phyloP scores from a whole-genome alignment of 2,888 invertebrate species.

The Caenorhabditis sp. region DNA sequence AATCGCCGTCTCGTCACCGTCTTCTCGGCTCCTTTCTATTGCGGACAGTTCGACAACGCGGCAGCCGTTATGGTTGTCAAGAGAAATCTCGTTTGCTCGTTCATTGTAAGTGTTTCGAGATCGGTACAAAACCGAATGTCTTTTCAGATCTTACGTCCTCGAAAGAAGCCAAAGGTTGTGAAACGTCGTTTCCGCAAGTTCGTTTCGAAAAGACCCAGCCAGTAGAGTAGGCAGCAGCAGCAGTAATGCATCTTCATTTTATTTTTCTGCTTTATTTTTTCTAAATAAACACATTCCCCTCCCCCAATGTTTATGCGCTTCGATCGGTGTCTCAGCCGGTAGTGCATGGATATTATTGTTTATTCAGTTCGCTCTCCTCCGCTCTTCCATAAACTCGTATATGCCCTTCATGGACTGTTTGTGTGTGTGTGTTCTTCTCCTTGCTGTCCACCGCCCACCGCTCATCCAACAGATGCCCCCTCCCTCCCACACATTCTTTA shows the following conservation, averaged over 20 bases:
- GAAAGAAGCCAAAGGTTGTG: background rate
- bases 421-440: slow-evolving; percentile 35
- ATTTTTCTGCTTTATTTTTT: background rate
- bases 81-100: slow-evolving; percentile 71
- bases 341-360: slow-evolving; percentile 54
- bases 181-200: background rate
- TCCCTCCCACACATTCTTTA: background rate
- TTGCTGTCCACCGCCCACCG: background rate
- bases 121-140: background rate
- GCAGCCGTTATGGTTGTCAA: slow-evolving; percentile 77
- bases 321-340: slow-evolving; percentile 19
- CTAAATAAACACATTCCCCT: slow-evolving; percentile 39
- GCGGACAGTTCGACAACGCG: slow-evolving; percentile 77
- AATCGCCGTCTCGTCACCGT: slow-evolving; percentile 73
- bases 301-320: slow-evolving; percentile 19
- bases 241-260: slow-evolving; percentile 3
- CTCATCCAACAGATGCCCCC: slow-evolving; percentile 7
- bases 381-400: slow-evolving; percentile 44
- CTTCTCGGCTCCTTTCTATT: slow-evolving; percentile 73
- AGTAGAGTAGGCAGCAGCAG: no score
- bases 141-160: background rate
- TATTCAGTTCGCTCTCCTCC: slow-evolving; percentile 51
- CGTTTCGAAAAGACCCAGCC: no score
- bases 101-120: slow-evolving; percentile 59
- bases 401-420: slow-evolving; percentile 38